Evolutionary conservation across 2,888 invertebrate genomes (phyloP).

Genomic region (Congeria kusceri): DNA sequence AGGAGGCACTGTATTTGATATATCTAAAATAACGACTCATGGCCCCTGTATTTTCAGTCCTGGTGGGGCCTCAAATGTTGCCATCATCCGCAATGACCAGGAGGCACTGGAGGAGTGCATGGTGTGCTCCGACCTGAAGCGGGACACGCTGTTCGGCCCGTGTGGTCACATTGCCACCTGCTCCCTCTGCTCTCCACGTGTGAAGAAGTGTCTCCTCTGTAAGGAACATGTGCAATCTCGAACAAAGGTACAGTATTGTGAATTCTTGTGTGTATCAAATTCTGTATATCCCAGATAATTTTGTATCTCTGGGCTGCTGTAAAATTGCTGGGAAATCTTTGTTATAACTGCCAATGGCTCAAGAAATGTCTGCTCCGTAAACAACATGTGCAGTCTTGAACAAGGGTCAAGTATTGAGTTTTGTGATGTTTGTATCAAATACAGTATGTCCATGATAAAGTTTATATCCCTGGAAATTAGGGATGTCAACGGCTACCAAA

Average conservation of each 20-base stretch:
- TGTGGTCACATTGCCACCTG: conserved; percentile 95
- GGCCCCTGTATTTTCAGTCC: conserved; percentile 66
- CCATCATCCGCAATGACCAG: conserved; percentile 83
- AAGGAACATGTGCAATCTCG: conserved; percentile 93
- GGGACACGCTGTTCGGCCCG: conserved; percentile 89
- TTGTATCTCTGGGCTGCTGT: no score
- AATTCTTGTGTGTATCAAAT: no score
- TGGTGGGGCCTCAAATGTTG: conserved; percentile 79
- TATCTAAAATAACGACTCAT: neutral
- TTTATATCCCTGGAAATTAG: no score
- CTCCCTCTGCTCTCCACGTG: conserved; percentile 93
- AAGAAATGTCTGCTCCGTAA: no score
- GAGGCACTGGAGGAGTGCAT: conserved; percentile 93
- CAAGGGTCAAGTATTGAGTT: no score
- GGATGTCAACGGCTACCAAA: no score
- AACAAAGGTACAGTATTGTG: conserved; percentile 92
- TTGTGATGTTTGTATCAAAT: no score
- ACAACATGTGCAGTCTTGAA: no score
- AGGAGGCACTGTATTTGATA: conserved; percentile 86
- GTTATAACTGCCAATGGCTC: no score
- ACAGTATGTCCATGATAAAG: no score
- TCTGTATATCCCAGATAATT: no score
- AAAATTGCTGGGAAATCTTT: no score
- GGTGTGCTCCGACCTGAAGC: conserved; percentile 96
- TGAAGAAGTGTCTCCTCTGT: conserved; percentile 97